Base-by-base conservation (phyloP, 2,113 vertebrate genomes). In the Aleadryas rufinucha region DNA sequence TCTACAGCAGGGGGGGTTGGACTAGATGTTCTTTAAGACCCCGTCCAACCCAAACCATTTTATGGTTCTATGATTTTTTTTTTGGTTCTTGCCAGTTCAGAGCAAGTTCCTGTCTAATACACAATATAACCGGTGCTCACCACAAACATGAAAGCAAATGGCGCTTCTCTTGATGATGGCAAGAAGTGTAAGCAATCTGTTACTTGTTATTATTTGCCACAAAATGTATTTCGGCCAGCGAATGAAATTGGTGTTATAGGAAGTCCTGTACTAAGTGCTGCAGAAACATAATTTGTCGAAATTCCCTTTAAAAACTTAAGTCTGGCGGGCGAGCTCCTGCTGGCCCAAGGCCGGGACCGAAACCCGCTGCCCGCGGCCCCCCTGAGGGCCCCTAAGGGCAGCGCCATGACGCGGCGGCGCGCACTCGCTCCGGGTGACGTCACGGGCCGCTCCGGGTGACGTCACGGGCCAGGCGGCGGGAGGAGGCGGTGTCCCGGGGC, bases 291-390 rank as follows among this genome's bases (percentile, higher is more conserved):
- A 24, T 39, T 35, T 44, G 18, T 37, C n/a, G 28, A 17, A 65
- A 56, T 33, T 49, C 13, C 33, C 30, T 45, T 77, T 16, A 20
- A 45, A 59, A 52, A 3, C 19, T 5, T 0, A 7, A 31, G 2
- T 33, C 11, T 8, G 33, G 27, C 6, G 11, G 8, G 26, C 4
- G 4, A 26, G 20, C 4, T 15, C 3, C 19, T 0, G 44, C 22
- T 10, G 28, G 37, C 30, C 6, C 16, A 2, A 2, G 44, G 21
- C 57, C 1, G 42, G 16, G 11, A 17, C 3, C 1, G 4, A 8
- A 28, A 21, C 11, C 7, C 7, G 7, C n/a, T 0, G 20, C 28
- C 22, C 59, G 1, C 1, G 4, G 7, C 21, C 0, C 4, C 54
- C 12, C 7, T 22, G 19, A 13, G 52, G n/a, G n/a, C n/a, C 21